These are phyloP conservation scores for Novumbra hubbsi DNA, from an alignment of 2,797 vertebrate species.

Conservation along the genomic window DNA sequence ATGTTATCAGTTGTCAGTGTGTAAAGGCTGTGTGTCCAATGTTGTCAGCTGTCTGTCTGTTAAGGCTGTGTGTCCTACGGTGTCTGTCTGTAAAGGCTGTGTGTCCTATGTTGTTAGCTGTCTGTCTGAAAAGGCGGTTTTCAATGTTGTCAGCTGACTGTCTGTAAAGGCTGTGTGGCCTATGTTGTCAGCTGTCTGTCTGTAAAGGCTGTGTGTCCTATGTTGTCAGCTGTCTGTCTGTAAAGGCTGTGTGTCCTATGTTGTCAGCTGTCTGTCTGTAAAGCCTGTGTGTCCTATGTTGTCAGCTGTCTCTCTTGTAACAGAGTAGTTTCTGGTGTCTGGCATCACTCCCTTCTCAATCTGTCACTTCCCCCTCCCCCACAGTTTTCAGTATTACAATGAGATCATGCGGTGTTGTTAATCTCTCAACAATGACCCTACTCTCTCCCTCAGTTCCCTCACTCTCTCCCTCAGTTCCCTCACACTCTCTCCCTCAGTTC, in stretches of 20 bases:
- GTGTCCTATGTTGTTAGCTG: slow-evolving; percentile 47
- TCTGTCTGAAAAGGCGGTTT: slow-evolving; percentile 10
- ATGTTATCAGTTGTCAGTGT: too few species aligned
- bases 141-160: slow-evolving; percentile 50
- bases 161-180: slow-evolving; percentile 27
- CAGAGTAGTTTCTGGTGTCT: slow-evolving; percentile 64
- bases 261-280: slow-evolving; percentile 30
- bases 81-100: too few species aligned
- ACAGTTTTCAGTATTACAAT: slow-evolving; percentile 81
- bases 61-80: neutral
- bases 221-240: slow-evolving; percentile 52
- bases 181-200: neutral
- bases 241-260: neutral
- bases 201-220: slow-evolving; percentile 8
- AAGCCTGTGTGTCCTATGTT: neutral
- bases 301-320: slow-evolving; percentile 24
- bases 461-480: slow-evolving; percentile 34
- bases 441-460: slow-evolving; percentile 69
- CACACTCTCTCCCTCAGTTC: slow-evolving; percentile 31
- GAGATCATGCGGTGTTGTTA: slow-evolving; percentile 87
- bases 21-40: slow-evolving; percentile 4
- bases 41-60: slow-evolving; percentile 34
- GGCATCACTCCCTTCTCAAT: slow-evolving; percentile 65
- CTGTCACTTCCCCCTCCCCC: slow-evolving; percentile 68
- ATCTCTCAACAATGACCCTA: slow-evolving; percentile 82